These are phyloP conservation scores for Eristalis pertinax DNA, from an alignment of 2,888 invertebrate species.

Conservation along the genomic window DNA sequence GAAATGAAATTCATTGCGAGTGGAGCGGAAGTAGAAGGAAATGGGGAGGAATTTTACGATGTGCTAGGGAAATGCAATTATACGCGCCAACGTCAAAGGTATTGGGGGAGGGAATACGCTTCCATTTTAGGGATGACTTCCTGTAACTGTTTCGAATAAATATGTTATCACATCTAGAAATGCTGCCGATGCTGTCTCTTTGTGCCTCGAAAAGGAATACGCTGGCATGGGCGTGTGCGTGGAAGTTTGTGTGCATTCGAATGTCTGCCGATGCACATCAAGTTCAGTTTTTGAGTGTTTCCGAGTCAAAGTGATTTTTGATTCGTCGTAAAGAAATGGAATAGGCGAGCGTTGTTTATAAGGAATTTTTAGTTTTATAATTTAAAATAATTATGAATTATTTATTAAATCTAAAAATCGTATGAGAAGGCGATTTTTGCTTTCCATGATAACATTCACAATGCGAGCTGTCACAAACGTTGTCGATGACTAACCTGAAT, in stretches of 20 bases:
- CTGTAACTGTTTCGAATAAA: slow-evolving; percentile 66
- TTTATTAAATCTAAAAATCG: too few species aligned
- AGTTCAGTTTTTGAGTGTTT: not conserved
- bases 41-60: slow-evolving; percentile 60
- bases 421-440: too few species aligned
- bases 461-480: too few species aligned
- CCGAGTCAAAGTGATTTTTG: not conserved
- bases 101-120: slow-evolving; percentile 4
- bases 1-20: slow-evolving; percentile 33
- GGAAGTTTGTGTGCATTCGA: not conserved
- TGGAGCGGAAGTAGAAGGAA: slow-evolving; percentile 61
- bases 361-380: too few species aligned
- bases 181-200: slow-evolving; percentile 1
- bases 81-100: slow-evolving; percentile 42
- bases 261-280: not conserved
- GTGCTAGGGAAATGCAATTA: slow-evolving; percentile 65
- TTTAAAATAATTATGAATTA: too few species aligned
- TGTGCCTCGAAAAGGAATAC: not conserved
- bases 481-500: too few species aligned
- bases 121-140: slow-evolving; percentile 58
- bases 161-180: slow-evolving; percentile 48
- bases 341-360: too few species aligned
- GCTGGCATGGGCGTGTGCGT: not conserved
- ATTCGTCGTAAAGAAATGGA: not conserved
- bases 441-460: too few species aligned